Evolutionary conservation across 2,888 invertebrate species (phyloP).

Genomic region (Zootermopsis nevadensis): DNA sequence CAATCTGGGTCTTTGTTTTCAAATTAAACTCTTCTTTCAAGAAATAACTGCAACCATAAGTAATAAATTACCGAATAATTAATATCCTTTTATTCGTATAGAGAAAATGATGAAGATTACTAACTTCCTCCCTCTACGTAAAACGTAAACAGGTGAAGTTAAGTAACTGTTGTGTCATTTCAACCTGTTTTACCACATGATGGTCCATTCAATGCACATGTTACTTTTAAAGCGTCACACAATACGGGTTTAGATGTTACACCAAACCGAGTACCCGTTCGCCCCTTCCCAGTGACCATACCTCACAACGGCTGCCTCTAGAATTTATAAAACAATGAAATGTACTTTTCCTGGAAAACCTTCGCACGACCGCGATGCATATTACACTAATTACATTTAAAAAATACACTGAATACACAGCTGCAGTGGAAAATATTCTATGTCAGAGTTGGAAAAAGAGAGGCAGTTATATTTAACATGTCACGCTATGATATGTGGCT

Average conservation of each 20-base stretch:
- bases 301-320: neutral
- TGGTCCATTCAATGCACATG: neutral
- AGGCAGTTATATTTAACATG: neutral
- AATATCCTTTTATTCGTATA: no score
- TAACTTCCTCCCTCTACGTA: no score
- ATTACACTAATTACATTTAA: neutral
- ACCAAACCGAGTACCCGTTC: neutral
- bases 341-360: neutral
- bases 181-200: neutral
- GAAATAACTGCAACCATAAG: no score
- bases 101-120: no score
- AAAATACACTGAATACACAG: neutral
- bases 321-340: conserved; percentile 15
- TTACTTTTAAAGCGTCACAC: neutral
- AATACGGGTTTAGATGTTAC: neutral
- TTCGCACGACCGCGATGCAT: neutral
- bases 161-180: neutral
- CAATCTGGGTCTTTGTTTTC: no score
- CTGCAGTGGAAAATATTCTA: neutral
- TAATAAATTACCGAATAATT: no score
- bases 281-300: neutral
- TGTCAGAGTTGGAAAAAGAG: neutral
- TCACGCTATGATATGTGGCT: neutral
- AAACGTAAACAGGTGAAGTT: neutral
- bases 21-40: no score